Base-by-base conservation (phyloP, 2,888 invertebrate genomes). In the Dryocosmus kuriphilus region DNA sequence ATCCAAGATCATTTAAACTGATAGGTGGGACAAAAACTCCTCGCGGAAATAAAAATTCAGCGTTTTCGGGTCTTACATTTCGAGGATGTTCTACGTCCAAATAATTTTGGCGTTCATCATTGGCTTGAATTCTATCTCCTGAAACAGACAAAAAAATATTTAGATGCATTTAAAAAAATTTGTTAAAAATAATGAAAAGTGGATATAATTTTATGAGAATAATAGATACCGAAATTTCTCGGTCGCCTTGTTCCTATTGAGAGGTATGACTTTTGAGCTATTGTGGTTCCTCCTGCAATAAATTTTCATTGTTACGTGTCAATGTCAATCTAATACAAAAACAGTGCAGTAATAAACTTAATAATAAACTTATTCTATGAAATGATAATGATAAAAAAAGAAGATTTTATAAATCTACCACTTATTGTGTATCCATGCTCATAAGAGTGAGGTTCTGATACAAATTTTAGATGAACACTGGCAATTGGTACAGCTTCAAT, bases 11-110 rank as follows among this genome's bases (percentile, higher is more conserved):
- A 27, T 92, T 81, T 87, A 92, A 88, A 71, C 87, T 86, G 22
- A 92, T 80, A 0, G 94, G 93, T 5, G 93, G 93, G 75, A 94
- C 82, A 84, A 93, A 93, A 46, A 94, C 89, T 1, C 94, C 94
- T 73, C 92, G 92, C 0, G 94, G 94, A 94, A 94, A 94, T 46
- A 94, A 87, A 0, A 93, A 92, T 84, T 94, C 94, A 0, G 93
- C 93, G 77, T 93, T 93, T 1, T 77, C 75, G 9, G 83, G 79
- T 22, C 80, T 79, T 81, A 85, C 46, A 57, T 22, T 41, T 74
- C 65, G 19, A 38, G 61, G 63, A 75, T 38, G 19, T 76, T 74
- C 14, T 60, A 41, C 51, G 22, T 71, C 55, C 32, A 74, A 22
- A 63, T 51, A 30, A 74, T 77, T 74, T n/a, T 65, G 51, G 1